These are phyloP conservation scores for Lucilia cuprina DNA, from an alignment of 1,140 invertebrate genomes.

Conservation along the genomic window DNA sequence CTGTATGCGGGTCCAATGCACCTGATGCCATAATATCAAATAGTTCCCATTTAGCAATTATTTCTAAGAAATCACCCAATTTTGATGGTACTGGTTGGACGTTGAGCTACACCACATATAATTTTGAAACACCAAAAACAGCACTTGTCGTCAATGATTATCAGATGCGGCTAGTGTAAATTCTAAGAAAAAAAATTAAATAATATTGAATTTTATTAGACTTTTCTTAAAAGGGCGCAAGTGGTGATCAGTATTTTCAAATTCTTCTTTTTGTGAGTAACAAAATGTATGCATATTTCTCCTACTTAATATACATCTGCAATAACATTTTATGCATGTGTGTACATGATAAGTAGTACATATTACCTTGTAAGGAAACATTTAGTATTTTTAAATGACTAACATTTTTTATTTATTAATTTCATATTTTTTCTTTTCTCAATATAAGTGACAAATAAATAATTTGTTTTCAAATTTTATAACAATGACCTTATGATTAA, in stretches of 20 bases:
- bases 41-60: constrained; percentile 68
- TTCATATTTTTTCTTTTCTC: not conserved
- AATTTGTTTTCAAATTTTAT: not conserved
- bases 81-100: constrained; percentile 73
- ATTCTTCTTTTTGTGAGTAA: too few species aligned
- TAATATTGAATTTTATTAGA: too few species aligned
- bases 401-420: not conserved
- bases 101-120: not conserved
- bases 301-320: too few species aligned
- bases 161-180: too few species aligned
- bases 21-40: not conserved
- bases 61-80: constrained; percentile 70
- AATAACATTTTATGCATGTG: too few species aligned
- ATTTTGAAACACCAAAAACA: not conserved
- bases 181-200: too few species aligned
- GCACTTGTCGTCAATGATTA: too few species aligned
- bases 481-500: not conserved
- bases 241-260: too few species aligned
- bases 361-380: too few species aligned
- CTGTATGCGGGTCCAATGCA: constrained; percentile 63
- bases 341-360: too few species aligned
- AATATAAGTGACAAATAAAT: not conserved
- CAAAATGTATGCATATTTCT: too few species aligned
- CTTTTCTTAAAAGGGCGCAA: too few species aligned
- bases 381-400: not conserved